These are phyloP conservation scores for Argyrosomus japonicus DNA, from an alignment of 2,113 vertebrate species.

Conservation along the genomic window DNA sequence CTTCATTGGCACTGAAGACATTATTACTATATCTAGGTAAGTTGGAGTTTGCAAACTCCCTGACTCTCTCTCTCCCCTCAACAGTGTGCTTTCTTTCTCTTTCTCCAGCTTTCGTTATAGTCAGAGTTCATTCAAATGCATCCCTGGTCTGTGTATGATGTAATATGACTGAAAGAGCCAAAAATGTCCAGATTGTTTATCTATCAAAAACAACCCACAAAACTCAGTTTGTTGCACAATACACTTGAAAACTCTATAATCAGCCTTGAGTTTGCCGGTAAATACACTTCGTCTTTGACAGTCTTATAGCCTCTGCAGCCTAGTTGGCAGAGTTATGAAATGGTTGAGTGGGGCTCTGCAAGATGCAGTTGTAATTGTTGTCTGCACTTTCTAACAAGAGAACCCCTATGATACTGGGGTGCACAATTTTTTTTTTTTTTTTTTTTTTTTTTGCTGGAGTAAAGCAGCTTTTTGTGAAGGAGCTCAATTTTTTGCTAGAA, in stretches of 20 bases:
- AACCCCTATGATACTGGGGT: neutral
- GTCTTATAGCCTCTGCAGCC: neutral
- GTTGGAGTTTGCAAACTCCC: neutral
- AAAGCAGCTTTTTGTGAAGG: neutral
- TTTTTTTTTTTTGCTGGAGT: neutral
- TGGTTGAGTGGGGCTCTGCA: conserved; percentile 8
- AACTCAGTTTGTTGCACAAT: neutral
- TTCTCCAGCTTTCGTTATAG: neutral
- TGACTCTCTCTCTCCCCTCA: neutral
- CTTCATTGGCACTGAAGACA: neutral
- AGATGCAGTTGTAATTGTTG: neutral
- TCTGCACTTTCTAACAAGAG: conserved; percentile 8
- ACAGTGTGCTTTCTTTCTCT: neutral
- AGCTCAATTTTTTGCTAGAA: neutral
- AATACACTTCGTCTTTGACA: conserved; percentile 7
- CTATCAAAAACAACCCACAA: neutral
- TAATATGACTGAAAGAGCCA: conserved; percentile 20
- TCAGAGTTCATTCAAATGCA: neutral
- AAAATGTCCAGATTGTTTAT: conserved; percentile 1
- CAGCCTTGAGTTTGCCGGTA: neutral
- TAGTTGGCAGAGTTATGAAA: neutral
- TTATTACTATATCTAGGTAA: neutral
- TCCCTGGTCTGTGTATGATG: conserved; percentile 11
- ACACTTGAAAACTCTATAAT: conserved; percentile 7
- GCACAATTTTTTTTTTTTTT: neutral